Base-by-base conservation (phyloP, 2,113 vertebrate genomes). In the sheep (Ovis aries) region DNA sequence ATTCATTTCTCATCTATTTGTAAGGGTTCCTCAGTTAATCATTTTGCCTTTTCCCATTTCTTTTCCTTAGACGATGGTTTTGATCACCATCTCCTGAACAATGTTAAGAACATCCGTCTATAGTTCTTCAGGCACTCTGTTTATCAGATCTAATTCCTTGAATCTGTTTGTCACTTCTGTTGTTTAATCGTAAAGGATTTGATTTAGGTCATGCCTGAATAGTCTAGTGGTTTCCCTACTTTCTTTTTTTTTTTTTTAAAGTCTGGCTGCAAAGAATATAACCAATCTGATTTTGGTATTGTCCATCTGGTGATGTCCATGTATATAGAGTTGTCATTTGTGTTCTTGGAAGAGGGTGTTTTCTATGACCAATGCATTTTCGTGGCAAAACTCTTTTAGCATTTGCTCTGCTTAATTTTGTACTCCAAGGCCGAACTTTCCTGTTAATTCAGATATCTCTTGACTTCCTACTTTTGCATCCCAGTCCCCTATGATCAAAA, bases 41-140 rank as follows among this genome's bases (percentile, higher is more conserved):
- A 36, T 36, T 71, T 71, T 12, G 19, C n/a, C 17, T 36, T 71
- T 71, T 36, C 17, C 9, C n/a, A 71, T 71, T 71, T 36, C 4
- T 71, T 36, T 71, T 71, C n/a, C n/a, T 71, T 71, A 23, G 29
- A 36, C 9, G n/a, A 71, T 71, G 19, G n/a, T 71, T 36, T 36
- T 71, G 64, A 71, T 36, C 17, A 36, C 29, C 19, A 3, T 36
- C 64, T 71, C 64, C n/a, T 36, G 19, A 36, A 71, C 19, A 71
- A 36, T 3, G 9, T 71, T 21, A 36, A 6, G 1, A 71, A 71
- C n/a, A 9, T 23, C n/a, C 0, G 0, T 21, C n/a, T 23, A 36
- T 36, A 36, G n/a, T 36, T 71, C 64, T 36, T 71, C n/a, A 71
- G n/a, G n/a, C n/a, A 36, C 64, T 71, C 64, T 36, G 9, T 23